Base-by-base conservation (phyloP, 2,888 invertebrate species). In the Drosophila pseudotakahashii region DNA sequence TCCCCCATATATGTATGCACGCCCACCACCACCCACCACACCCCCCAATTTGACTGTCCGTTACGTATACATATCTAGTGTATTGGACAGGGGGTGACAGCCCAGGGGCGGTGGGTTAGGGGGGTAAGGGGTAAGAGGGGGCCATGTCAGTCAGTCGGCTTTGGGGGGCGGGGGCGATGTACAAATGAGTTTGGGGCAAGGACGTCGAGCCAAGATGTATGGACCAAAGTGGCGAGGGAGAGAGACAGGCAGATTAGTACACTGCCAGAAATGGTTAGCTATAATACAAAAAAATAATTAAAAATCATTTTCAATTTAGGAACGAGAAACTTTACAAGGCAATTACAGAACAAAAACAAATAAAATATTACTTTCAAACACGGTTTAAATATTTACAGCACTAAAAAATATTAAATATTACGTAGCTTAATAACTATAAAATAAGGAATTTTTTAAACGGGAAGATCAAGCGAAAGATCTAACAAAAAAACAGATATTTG, bases 131-230 rank as follows among this genome's bases (percentile, higher is more conserved):
- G 48, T 3, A 30, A 30, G 16, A 1, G 32, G 50, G 16, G 11
- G 50, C 11, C 11, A 16, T 41, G 59, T 39, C 58, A 58, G 19
- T 14, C 52, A 34, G 14, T 23, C n/a, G 30, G 16, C 23, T 10
- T 14, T 23, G 10, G 57, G 51, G 51, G 59, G 62, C 48, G 42
- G 55, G 63, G 74, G 11, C 76, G 70, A 54, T 70, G 81, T 76
- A 89, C 89, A 82, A 87, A 87, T 89, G 89, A 84, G 89, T 88
- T 87, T 87, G 88, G 88, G 70, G 85, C 82, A 87, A 83, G 88
- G 89, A 83, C 89, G 74, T 66, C 55, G 74, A 64, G 74, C 54
- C 51, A 78, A 89, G 89, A 82, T 88, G 81, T 88, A 80, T 79
- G 89, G 66, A 67, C 54, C 50, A n/a, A 41, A 64, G 51, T 19